Base-by-base conservation (phyloP, 1,140 invertebrate genomes). In the Musca domestica region DNA sequence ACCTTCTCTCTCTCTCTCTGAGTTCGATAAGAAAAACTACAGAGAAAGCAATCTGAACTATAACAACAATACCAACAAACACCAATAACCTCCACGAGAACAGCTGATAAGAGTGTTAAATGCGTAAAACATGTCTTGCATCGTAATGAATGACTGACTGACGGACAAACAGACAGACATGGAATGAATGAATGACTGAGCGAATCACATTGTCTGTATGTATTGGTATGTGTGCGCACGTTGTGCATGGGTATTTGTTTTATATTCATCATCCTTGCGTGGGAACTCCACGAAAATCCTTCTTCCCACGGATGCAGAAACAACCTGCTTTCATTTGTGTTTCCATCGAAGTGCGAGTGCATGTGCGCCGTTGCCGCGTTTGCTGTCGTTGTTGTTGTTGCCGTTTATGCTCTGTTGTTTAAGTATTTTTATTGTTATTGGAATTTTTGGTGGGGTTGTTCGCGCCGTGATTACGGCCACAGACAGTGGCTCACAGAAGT, bases 221-320 rank as follows among this genome's bases (percentile, higher is more conserved):
- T 12, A 9, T 41, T 5, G 6, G 34, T 41, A 10, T 41, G 34
- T 54, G 73, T 14, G 47, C 46, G 17, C 20, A 20, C 12, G 17
- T 51, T 51, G 6, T 51, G 6, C 20, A 20, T 51, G n/a, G 48
- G 0, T 51, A 20, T 51, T 17, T 51, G 6, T 20, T 51, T 51
- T 19, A 6, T 51, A 12, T 30, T 61, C 22, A 34, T 56, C 48
- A 51, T 51, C 20, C 54, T 70, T 71, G 68, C 68, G 70, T 71
- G 70, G 70, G 70, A 71, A 71, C 67, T 64, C 51, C 47, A n/a
- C 52, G 54, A 67, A 69, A 71, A 71, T 71, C 70, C 68, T 71
- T 69, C 58, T 71, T 71, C 70, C 70, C 70, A 71, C 70, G 70
- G 66, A 46, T 48, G 41, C n/a, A 51, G 27, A 41, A 41, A 48